Evolutionary conservation across 2,888 invertebrate genomes (phyloP), one percentile per base, ranked within the genome.

Genomic region (Lasioglossum morio): DNA sequence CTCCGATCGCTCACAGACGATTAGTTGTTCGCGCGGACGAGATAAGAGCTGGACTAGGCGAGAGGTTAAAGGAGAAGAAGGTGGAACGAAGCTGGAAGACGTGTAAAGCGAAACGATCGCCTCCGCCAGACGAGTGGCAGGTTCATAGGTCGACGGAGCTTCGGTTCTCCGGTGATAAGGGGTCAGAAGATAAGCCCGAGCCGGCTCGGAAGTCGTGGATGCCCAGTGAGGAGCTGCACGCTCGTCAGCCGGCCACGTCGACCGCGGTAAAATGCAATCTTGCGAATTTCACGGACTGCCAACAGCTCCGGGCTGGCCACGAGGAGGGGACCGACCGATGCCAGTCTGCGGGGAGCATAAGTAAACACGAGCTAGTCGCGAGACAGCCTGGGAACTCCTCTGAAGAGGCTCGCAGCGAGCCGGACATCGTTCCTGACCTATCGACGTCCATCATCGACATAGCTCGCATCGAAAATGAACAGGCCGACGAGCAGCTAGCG

Each of bases 231-330:
- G 77, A 78, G 85, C 81, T 60, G 77, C 69, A 76, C 85, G 82
- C 78, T 69, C 79, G 77, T 19, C 46, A 60, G 66, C 70, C 74
- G 72, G 60, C 78, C 70, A 79, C 86, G 82, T 77, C 79, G 79
- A 40, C 48, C 75, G 60, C 53, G 85, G 89, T 89, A 91, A 93
- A 92, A 93, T 93, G 93, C 93, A 86, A 88, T 91, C 85, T 93
- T 90, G 93, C 92, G 86, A 88, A 89, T 92, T 90, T 88, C 72
- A 76, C 82, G 87, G 89, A 89, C 84, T 82, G 79, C n/a, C 37
- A 63, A 27, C 30, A 40, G 76, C 75, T 73, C 72, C 34, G 57
- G 72, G 48, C 76, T 48, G 79, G 78, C 48, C 83, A 73, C 77
- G 85, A 77, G 76, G 79, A 57, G 79, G 79, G 77, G 66, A 70